These are phyloP conservation scores for Saxidomus purpurata DNA, from an alignment of 1,140 invertebrate genomes.

Conservation along the genomic window DNA sequence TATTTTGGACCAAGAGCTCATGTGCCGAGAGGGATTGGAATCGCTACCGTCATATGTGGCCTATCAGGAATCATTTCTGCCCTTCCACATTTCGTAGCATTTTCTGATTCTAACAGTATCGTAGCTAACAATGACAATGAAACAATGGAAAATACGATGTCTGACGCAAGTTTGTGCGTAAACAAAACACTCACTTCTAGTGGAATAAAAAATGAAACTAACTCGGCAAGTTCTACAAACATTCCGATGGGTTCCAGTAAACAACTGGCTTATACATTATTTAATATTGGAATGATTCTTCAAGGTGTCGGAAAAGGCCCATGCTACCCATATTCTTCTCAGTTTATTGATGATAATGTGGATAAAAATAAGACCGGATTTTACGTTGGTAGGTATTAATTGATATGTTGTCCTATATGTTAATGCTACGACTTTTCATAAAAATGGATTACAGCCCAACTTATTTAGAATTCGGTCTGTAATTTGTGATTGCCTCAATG, in stretches of 20 bases:
- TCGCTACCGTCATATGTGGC: constrained; percentile 21
- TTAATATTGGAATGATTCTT: constrained; percentile 43
- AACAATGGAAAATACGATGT: too few relatives aligned
- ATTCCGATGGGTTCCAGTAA: constrained; percentile 11
- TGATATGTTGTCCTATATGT: too few relatives aligned
- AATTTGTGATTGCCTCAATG: too few relatives aligned
- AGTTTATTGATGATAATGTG: constrained; percentile 59
- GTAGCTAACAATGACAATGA: background rate
- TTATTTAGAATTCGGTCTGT: too few relatives aligned
- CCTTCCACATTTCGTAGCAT: constrained; percentile 58
- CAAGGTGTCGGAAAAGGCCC: constrained; percentile 52
- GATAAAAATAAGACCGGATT: constrained; percentile 59
- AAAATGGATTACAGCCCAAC: too few relatives aligned
- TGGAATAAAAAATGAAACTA: too few relatives aligned
- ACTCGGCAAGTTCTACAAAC: too few relatives aligned
- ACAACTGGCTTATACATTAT: constrained; percentile 25
- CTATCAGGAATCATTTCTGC: constrained; percentile 38
- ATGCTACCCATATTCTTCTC: constrained; percentile 52
- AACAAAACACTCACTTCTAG: background rate
- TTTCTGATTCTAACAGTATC: background rate
- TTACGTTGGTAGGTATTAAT: constrained; percentile 52
- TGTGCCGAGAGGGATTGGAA: constrained; percentile 20
- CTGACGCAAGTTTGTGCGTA: background rate
- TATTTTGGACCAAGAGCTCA: constrained; percentile 43
- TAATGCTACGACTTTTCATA: too few relatives aligned